phyloP scores from a whole-genome alignment of 2,797 vertebrate genomes.

The Danio albolineatus region DNA sequence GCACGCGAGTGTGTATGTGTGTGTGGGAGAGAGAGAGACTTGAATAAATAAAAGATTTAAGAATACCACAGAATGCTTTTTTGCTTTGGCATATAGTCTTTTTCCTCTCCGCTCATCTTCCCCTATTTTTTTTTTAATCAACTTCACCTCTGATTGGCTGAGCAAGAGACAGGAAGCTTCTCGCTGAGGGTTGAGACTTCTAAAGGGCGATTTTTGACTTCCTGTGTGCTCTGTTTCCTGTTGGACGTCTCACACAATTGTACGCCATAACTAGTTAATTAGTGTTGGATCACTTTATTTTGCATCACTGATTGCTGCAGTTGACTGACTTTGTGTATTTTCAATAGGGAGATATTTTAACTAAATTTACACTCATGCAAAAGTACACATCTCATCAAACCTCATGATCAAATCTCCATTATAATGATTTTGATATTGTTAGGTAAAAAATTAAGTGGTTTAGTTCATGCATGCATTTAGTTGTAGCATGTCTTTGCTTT shows the following conservation, averaged over 20 bases:
- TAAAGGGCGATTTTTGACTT: constrained; percentile 48
- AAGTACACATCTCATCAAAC: background rate
- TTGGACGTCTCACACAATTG: constrained; percentile 48
- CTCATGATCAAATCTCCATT: background rate
- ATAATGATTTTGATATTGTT: background rate
- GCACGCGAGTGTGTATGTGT: background rate
- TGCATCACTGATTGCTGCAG: background rate
- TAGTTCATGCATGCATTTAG: too few species aligned
- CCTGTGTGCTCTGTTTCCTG: constrained; percentile 57
- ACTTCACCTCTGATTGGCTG: constrained; percentile 53
- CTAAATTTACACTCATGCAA: background rate
- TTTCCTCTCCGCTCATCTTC: constrained; percentile 27
- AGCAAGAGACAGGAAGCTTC: constrained; percentile 63
- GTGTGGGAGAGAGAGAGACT: too few species aligned
- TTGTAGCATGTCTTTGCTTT: too few species aligned
- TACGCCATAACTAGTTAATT: constrained; percentile 45
- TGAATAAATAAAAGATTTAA: background rate
- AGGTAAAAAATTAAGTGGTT: too few species aligned
- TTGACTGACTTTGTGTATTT: background rate
- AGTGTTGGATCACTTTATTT: background rate
- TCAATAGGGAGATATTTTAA: background rate
- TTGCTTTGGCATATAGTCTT: constrained; percentile 46
- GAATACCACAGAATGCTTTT: constrained; percentile 37
- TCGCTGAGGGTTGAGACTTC: constrained; percentile 39
- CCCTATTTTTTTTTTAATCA: constrained; percentile 24